Conservation (phyloP, 2,888 invertebrate species). For the Caenorhabditis drosophilae region DNA sequence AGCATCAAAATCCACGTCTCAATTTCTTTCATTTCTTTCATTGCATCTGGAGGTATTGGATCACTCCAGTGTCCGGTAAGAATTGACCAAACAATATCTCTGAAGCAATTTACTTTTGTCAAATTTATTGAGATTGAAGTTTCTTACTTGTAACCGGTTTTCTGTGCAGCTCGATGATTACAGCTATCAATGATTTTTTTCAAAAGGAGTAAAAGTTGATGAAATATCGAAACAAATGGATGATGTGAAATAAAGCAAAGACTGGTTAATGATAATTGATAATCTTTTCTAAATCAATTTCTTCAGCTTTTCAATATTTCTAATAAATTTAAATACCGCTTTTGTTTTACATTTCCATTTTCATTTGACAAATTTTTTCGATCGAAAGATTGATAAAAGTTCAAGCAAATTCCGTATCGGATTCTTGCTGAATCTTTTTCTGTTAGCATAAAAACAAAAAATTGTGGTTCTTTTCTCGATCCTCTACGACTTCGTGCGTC, state of each 20-base stretch:
- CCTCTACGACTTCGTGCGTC: slow-evolving; percentile 72
- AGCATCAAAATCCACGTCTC: slow-evolving; percentile 97
- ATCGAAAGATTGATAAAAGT: slow-evolving; percentile 76
- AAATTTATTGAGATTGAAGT: neutral
- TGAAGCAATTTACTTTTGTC: slow-evolving; percentile 70
- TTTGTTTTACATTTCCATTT: slow-evolving; percentile 4
- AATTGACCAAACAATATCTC: slow-evolving; percentile 95
- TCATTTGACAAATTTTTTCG: slow-evolving; percentile 11
- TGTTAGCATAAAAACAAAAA: slow-evolving; percentile 91
- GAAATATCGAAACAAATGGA: slow-evolving; percentile 97
- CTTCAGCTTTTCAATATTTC: neutral
- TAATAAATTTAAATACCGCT: neutral
- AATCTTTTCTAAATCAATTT: slow-evolving; percentile 32
- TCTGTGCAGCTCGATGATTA: slow-evolving; percentile 77
- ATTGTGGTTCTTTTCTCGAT: slow-evolving; percentile 82
- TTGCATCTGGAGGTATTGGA: slow-evolving; percentile 79
- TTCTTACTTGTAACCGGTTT: slow-evolving; percentile 40
- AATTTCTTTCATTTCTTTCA: slow-evolving; percentile 95
- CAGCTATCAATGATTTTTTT: slow-evolving; percentile 96
- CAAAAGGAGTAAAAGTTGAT: slow-evolving; percentile 93
- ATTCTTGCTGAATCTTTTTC: slow-evolving; percentile 98
- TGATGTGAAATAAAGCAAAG: slow-evolving; percentile 97
- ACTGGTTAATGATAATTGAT: slow-evolving; percentile 81
- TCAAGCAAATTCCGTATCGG: slow-evolving; percentile 91
- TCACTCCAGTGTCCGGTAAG: slow-evolving; percentile 75